Conservation (phyloP, 2,888 invertebrate species). For the Pilophorus perplexus region DNA sequence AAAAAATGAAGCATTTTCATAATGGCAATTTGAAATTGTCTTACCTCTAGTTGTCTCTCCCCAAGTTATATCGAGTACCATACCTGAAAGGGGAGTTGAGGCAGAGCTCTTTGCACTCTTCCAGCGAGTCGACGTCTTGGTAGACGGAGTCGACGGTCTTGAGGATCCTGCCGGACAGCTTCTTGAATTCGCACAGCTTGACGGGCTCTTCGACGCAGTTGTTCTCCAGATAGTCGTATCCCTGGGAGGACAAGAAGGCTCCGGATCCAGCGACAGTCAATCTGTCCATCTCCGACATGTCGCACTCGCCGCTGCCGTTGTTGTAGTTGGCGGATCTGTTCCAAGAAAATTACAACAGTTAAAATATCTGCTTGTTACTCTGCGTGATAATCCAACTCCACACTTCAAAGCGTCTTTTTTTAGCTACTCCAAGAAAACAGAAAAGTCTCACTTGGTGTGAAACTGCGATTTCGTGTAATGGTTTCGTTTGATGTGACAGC, state of each 20-base stretch:
- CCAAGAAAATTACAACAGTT: too few species aligned
- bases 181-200: conserved; percentile 90
- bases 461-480: too few species aligned
- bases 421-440: too few species aligned
- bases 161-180: conserved; percentile 79
- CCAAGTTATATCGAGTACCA: neutral
- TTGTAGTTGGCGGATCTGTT: conserved; percentile 88
- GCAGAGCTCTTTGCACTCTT: conserved; percentile 85
- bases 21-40: neutral
- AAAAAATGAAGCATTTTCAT: neutral
- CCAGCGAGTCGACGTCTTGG: conserved; percentile 82
- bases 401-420: too few species aligned
- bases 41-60: neutral
- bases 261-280: conserved; percentile 80
- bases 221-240: conserved; percentile 81
- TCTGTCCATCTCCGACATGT: conserved; percentile 87
- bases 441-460: too few species aligned
- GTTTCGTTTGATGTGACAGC: too few species aligned
- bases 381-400: too few species aligned
- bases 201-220: conserved; percentile 93
- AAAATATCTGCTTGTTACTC: too few species aligned
- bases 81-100: conserved; percentile 74
- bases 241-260: conserved; percentile 64
- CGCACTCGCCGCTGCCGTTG: conserved; percentile 80
- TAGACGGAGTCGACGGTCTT: conserved; percentile 93